Base-by-base conservation (phyloP, 2,113 vertebrate genomes). In the Leucopsar rothschildi region DNA sequence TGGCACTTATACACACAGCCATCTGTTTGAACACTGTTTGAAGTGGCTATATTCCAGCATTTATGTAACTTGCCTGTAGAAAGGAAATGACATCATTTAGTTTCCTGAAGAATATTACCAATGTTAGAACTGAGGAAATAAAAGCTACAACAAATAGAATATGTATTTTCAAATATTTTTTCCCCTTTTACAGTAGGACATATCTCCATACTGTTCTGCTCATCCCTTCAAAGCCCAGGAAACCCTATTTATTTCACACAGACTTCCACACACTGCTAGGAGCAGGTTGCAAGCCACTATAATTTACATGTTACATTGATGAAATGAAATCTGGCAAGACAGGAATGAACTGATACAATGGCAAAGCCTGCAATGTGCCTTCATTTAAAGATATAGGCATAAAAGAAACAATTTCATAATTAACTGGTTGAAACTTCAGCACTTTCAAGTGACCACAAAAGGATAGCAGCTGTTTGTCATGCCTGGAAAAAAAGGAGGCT, bases 21-120 rank as follows among this genome's bases (percentile, higher is more conserved):
- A 98, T 98, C 98, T 98, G 98, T 97, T 97, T 96, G 96, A 97
- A 95, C 65, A 60, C 93, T 98, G 97, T 97, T 98, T 97, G 85
- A 94, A 91, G 93, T 98, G 98, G 97, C 97, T 94, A 12, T 82
- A 86, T 85, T 86, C 97, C 97, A 98, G 79, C 89, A 88, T 98
- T 98, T 98, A 98, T 98, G 97, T 98, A 98, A 98, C 97, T 94
- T 96, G 92, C 82, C 90, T 77, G 86, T 88, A 70, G 95, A 97
- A 96, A 97, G 97, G 98, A 98, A 98, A 97, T 98, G 96, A 98
- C 98, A 97, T 98, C 91, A 97, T 33, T 88, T 55, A 91, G 92
- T 97, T 98, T 98, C 97, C 98, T 98, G 97, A 97, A 94, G 95
- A 95, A 95, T 90, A 96, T 97, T 95, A 95, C 56, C 84, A 87